Percentiles rank a stretch among this genome's conserved stretches.
Conservation (phyloP, 23 tunicate genomes). For the Corella eumyota region DNA sequence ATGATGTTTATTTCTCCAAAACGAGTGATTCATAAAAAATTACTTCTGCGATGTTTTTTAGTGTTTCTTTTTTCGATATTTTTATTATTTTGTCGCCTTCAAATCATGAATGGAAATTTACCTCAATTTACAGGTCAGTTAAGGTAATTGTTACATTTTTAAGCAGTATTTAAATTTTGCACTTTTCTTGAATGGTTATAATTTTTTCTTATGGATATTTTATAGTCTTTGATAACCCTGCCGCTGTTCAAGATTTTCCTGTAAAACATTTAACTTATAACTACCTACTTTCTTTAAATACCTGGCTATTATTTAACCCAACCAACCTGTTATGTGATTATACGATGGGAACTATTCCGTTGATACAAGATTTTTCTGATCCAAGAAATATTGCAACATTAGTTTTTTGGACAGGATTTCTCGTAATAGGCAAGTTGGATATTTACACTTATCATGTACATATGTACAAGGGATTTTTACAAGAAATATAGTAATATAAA, state of each 20-base stretch:
- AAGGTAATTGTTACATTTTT: not conserved
- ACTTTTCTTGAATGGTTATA: not conserved
- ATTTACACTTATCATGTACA: too few species aligned
- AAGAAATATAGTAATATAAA: too few species aligned
- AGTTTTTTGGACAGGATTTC: slow-evolving; percentile 35
- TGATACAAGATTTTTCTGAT: slow-evolving; percentile 32
- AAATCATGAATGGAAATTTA: slow-evolving; percentile 39
- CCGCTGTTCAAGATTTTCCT: slow-evolving; percentile 39
- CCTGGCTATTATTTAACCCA: slow-evolving; percentile 48
- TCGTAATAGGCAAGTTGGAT: slow-evolving; percentile 14
- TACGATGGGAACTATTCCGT: slow-evolving; percentile 80
- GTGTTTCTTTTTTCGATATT: slow-evolving; percentile 7
- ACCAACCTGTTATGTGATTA: slow-evolving; percentile 71
- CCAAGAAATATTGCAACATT: slow-evolving; percentile 36
- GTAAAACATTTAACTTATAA: slow-evolving; percentile 60
- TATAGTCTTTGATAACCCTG: slow-evolving; percentile 79
- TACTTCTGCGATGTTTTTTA: slow-evolving; percentile 13
- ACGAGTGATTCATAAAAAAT: slow-evolving; percentile 6
- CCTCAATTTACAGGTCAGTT: slow-evolving; percentile 65
- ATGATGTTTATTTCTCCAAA: slow-evolving; percentile 8
- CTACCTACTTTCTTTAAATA: slow-evolving; percentile 46
- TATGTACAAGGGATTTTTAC: too few species aligned
- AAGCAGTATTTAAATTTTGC: not conserved
- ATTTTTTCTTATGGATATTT: slow-evolving; percentile 8
- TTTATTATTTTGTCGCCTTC: slow-evolving; percentile 19